A percentile compares a stretch with the other conserved stretches of the same genome.
These are phyloP conservation scores for Fragum fragum DNA, from an alignment of 2,888 invertebrate genomes.

Conservation along the genomic window DNA sequence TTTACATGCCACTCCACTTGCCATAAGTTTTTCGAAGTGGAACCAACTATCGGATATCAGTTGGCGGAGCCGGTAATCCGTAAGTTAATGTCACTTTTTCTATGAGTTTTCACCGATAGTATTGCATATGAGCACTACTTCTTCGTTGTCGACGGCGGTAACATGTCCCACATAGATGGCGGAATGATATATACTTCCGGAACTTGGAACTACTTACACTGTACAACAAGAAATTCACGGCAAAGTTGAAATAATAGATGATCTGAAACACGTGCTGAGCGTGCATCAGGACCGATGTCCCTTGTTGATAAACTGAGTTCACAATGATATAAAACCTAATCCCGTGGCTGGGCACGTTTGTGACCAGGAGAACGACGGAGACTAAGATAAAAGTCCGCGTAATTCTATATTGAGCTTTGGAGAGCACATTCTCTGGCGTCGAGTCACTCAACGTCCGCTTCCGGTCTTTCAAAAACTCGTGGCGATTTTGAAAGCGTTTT, in stretches of 20 bases:
- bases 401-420: slow-evolving; percentile 72
- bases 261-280: slow-evolving; percentile 77
- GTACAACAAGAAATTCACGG: slow-evolving; percentile 76
- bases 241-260: slow-evolving; percentile 76
- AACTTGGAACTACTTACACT: slow-evolving; percentile 74
- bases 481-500: slow-evolving; percentile 42
- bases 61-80: no score
- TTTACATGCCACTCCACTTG: no score
- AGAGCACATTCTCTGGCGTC: slow-evolving; percentile 56
- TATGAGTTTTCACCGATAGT: background rate
- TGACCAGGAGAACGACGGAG: slow-evolving; percentile 77
- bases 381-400: slow-evolving; percentile 80
- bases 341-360: slow-evolving; percentile 81
- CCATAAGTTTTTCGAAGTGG: no score
- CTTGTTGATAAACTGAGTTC: slow-evolving; percentile 46
- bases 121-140: slow-evolving; percentile 32
- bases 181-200: slow-evolving; percentile 58
- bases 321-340: slow-evolving; percentile 76
- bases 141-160: slow-evolving; percentile 28
- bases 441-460: slow-evolving; percentile 20
- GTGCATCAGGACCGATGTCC: slow-evolving; percentile 31
- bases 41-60: no score
- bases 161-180: slow-evolving; percentile 38
- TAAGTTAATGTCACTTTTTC: no score
- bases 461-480: slow-evolving; percentile 39